Evolutionary conservation across 2,888 invertebrate genomes (phyloP), one percentile per base, ranked within the genome.

Genomic region (Dryadula phaetusa): DNA sequence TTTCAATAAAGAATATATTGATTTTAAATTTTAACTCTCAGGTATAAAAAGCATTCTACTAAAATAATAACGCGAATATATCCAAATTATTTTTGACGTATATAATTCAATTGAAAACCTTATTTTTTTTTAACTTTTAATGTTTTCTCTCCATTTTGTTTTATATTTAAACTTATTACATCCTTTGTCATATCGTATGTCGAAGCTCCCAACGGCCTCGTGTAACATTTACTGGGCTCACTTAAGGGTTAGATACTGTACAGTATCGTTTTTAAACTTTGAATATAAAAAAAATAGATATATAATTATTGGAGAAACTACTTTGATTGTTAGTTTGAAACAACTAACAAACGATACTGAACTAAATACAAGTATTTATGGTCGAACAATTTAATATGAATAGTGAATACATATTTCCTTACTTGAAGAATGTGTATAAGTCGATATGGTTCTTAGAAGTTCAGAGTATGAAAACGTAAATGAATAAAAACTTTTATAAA

Each of bases 231-330:
- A 6, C 40, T 8, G 37, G 37, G 22, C n/a, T 40, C 37, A 10
- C n/a, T 22, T 22, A n/a, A 54, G 37, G 20, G 37, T 54, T 22
- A 14, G 37, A 37, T 22, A 40, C 10, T 40, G 22, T 3, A 37
- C 28, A 28, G 28, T 52, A 28, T 28, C n/a, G 12, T 28, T 28
- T 12, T 20, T 46, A 12, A 46, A 22, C 14, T 37, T 4, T 14
- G 34, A 22, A 54, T 54, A 54, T 54, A 37, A 54, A 34, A 54
- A 53, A 18, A 53, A 37, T 14, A 37, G n/a, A n/a, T n/a, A n/a
- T n/a, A 40, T 56, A 37, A 56, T 56, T 56, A 40, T 37, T 37
- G 22, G 22, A 40, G 37, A 22, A 22, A 56, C 32, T 32, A 32
- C n/a, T 20, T 56, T 22, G 6, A 22, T 37, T 56, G 10, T 22